Conservation (phyloP, 1,140 invertebrate genomes). For the Eufriesea mexicana region DNA sequence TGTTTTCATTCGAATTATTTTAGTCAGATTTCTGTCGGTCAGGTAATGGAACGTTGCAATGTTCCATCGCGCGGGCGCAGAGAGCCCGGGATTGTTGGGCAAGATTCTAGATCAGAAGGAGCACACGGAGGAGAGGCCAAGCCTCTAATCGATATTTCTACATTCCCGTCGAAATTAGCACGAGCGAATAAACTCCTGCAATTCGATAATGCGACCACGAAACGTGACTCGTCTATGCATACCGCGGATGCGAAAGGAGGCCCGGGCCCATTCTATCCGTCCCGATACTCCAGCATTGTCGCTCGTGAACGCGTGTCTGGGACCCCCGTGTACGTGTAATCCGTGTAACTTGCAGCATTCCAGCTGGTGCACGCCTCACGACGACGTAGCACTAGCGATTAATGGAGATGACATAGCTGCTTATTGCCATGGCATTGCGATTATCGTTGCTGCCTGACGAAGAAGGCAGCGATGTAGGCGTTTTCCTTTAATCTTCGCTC, state of each 20-base stretch:
- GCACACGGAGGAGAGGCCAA: not conserved
- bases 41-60: not conserved
- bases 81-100: not conserved
- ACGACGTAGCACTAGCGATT: conserved; percentile 37
- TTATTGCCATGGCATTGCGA: conserved; percentile 51
- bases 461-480: not conserved
- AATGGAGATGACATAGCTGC: conserved; percentile 62
- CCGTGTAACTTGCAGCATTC: conserved; percentile 56
- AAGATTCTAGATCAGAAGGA: conserved; percentile 40
- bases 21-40: not conserved
- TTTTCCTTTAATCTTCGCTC: not conserved
- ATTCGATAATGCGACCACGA: conserved; percentile 46
- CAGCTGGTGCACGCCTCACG: conserved; percentile 28
- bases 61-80: conserved; percentile 18
- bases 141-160: conserved; percentile 30
- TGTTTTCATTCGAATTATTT: not conserved
- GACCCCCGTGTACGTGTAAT: conserved; percentile 2
- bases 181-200: conserved; percentile 44
- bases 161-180: conserved; percentile 41
- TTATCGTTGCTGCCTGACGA: not conserved
- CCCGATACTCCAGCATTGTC: not conserved
- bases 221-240: conserved; percentile 27
- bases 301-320: not conserved
- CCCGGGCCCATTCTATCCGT: conserved; percentile 1
- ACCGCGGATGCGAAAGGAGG: conserved; percentile 35